A percentile compares a stretch with the other conserved stretches of the same genome.
These are phyloP conservation scores for Empidonax traillii DNA, from an alignment of 2,113 vertebrate species.

Conservation along the genomic window DNA sequence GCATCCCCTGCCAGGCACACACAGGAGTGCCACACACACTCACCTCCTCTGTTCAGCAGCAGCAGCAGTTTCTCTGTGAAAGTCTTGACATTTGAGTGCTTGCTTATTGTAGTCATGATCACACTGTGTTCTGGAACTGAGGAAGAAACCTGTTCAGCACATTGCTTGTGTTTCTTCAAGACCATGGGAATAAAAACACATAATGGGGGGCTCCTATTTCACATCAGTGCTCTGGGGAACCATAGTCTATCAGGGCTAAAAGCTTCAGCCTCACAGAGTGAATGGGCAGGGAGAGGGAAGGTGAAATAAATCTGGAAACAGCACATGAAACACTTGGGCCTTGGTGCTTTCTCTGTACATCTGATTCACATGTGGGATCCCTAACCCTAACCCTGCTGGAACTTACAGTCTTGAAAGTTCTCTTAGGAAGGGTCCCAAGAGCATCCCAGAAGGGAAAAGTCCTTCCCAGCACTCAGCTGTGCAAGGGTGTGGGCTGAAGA, in stretches of 20 bases:
- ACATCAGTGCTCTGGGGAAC: neutral
- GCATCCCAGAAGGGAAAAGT: neutral
- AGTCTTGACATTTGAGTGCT: slow-evolving; percentile 88
- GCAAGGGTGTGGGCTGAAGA: neutral
- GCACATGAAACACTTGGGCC: neutral
- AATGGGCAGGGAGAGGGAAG: neutral
- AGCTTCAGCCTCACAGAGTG: neutral
- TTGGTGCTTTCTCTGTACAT: fast-evolving
- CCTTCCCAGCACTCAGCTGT: neutral
- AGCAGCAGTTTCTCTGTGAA: slow-evolving; percentile 93
- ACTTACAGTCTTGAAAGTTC: neutral
- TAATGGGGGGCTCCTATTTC: neutral
- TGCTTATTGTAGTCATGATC: slow-evolving; percentile 90
- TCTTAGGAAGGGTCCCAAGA: neutral
- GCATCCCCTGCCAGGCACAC: neutral
- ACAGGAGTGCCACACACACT: neutral
- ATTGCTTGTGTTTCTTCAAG: neutral
- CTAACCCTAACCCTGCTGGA: neutral
- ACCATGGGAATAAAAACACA: neutral
- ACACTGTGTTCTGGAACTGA: slow-evolving; percentile 88
- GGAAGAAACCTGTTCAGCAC: neutral
- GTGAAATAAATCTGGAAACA: neutral
- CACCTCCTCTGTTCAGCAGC: slow-evolving; percentile 94
- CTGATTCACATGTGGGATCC: neutral
- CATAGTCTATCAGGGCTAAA: neutral